These are phyloP conservation scores for Calephelis perditalis DNA, from an alignment of 2,888 invertebrate genomes.

Conservation along the genomic window DNA sequence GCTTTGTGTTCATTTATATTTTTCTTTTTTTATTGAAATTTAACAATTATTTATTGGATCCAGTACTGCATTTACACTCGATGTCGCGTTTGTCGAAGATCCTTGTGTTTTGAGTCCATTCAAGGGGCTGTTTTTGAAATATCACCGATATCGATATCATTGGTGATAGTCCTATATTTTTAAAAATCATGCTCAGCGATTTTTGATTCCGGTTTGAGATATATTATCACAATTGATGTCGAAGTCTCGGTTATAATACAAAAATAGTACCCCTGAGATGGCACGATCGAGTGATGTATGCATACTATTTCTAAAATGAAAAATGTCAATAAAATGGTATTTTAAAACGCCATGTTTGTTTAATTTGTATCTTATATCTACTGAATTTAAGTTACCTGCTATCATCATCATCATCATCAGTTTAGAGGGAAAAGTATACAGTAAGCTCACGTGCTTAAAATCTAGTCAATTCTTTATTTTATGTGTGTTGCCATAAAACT, in stretches of 20 bases:
- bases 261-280: constrained; percentile 37
- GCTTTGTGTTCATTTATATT: constrained; percentile 69
- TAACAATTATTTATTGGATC: constrained; percentile 66
- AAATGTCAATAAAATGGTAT: constrained; percentile 76
- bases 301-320: constrained; percentile 69
- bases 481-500: too few relatives aligned
- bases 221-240: too few relatives aligned
- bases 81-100: constrained; percentile 25
- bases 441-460: too few relatives aligned
- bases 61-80: constrained; percentile 67
- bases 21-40: constrained; percentile 51
- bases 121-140: too few relatives aligned
- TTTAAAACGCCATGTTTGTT: constrained; percentile 52
- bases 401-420: too few relatives aligned
- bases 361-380: background rate
- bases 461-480: too few relatives aligned
- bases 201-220: too few relatives aligned
- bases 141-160: too few relatives aligned
- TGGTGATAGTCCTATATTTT: too few relatives aligned
- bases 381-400: too few relatives aligned
- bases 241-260: background rate
- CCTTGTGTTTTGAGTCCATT: background rate
- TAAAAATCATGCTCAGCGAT: too few relatives aligned
- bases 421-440: too few relatives aligned
- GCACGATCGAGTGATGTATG: constrained; percentile 69